phyloP scores from a whole-genome alignment of 1,140 invertebrate genomes.

The Drosophila repletoides region DNA sequence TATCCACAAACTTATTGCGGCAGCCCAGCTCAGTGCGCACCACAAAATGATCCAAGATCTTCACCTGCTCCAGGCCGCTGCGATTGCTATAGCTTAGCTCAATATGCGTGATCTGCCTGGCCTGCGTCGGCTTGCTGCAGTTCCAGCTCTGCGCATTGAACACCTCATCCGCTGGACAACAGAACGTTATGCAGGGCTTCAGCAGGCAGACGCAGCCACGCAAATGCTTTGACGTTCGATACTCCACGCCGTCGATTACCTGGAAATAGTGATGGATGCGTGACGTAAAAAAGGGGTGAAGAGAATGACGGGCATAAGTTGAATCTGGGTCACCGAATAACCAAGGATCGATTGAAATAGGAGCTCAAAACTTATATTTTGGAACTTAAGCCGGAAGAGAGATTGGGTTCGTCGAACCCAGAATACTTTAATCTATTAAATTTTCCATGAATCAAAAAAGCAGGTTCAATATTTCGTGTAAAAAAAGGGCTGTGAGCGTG shows the following conservation, averaged over 20 bases:
- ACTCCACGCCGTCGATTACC: slow-evolving; percentile 74
- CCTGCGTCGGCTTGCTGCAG: slow-evolving; percentile 27
- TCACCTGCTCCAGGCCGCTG: slow-evolving; percentile 48
- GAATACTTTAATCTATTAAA: too few relatives aligned
- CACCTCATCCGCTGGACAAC: slow-evolving; percentile 47
- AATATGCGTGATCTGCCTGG: slow-evolving; percentile 35
- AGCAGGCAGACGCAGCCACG: slow-evolving; percentile 69
- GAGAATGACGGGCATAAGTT: too few relatives aligned
- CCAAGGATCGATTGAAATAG: too few relatives aligned
- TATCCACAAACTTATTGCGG: slow-evolving; percentile 64
- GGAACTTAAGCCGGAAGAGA: too few relatives aligned
- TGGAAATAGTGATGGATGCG: too few relatives aligned
- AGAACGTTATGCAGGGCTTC: slow-evolving; percentile 73
- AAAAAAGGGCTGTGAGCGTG: too few relatives aligned
- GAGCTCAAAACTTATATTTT: too few relatives aligned
- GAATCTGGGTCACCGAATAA: too few relatives aligned
- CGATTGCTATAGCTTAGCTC: slow-evolving; percentile 43
- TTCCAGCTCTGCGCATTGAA: slow-evolving; percentile 49
- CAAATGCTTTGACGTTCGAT: slow-evolving; percentile 51
- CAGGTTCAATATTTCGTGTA: too few relatives aligned
- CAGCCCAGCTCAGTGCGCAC: slow-evolving; percentile 63
- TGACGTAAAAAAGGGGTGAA: too few relatives aligned
- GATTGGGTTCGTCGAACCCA: too few relatives aligned
- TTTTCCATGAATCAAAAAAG: too few relatives aligned
- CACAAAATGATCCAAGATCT: slow-evolving; percentile 55